Percentiles rank a stretch among this genome's conserved stretches.
phyloP scores from a whole-genome alignment of 2,888 invertebrate genomes.

The Chymomyza caudatula region DNA sequence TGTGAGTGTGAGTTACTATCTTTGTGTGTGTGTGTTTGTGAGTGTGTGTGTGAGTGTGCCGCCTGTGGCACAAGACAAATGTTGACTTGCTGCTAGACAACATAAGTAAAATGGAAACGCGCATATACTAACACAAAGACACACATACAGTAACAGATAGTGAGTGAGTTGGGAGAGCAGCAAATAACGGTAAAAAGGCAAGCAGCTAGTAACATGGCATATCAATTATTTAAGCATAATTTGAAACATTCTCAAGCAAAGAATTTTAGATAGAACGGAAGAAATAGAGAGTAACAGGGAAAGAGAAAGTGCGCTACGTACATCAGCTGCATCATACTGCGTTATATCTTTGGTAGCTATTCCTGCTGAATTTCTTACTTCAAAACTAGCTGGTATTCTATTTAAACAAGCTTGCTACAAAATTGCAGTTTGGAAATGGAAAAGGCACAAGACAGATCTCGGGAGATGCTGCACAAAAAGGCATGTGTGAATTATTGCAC shows the following conservation, averaged over 20 bases:
- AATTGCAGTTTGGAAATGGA: background rate
- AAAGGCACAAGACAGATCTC: too few relatives aligned
- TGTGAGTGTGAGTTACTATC: conserved; percentile 21
- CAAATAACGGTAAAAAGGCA: conserved; percentile 16
- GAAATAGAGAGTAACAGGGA: background rate
- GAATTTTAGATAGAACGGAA: background rate
- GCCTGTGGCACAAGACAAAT: conserved; percentile 42
- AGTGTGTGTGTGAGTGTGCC: background rate
- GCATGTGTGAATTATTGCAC: too few relatives aligned
- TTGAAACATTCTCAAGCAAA: conserved; percentile 48
- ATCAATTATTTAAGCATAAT: conserved; percentile 68
- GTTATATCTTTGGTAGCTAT: background rate
- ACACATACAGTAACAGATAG: background rate
- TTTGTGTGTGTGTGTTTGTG: conserved; percentile 23
- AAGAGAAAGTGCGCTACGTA: background rate
- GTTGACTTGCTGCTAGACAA: conserved; percentile 38
- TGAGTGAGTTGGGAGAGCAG: background rate
- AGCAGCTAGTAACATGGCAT: conserved; percentile 27
- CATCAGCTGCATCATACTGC: background rate
- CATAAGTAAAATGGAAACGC: background rate
- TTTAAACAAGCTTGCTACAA: background rate
- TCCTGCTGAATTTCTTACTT: background rate
- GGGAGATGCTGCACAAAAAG: background rate
- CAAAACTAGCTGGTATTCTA: conserved; percentile 5
- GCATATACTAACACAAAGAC: conserved; percentile 23